These are phyloP conservation scores for Orchesellides sinensis DNA, from an alignment of 2,888 invertebrate species.

Conservation along the genomic window DNA sequence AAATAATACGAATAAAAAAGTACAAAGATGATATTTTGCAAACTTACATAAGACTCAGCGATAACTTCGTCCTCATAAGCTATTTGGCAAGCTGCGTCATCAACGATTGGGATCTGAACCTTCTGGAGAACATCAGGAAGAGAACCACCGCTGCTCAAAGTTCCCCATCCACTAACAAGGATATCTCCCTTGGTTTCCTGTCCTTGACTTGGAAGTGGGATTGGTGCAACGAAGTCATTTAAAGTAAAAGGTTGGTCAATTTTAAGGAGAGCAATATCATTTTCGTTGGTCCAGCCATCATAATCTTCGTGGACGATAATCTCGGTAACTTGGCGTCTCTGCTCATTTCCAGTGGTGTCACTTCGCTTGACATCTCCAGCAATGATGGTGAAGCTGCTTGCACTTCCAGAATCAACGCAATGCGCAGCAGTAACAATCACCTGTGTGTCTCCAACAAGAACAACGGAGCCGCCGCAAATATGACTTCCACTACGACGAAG, in stretches of 20 bases:
- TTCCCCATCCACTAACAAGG: slow-evolving; percentile 23
- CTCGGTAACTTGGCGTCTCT: slow-evolving; percentile 2
- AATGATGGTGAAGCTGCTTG: neutral
- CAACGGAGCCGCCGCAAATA: slow-evolving; percentile 40
- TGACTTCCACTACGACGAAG: slow-evolving; percentile 17
- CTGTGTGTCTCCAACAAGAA: neutral
- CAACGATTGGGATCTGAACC: slow-evolving; percentile 53
- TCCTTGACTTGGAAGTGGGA: slow-evolving; percentile 5
- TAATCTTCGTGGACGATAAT: slow-evolving; percentile 27
- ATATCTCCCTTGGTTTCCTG: neutral
- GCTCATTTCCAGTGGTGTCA: slow-evolving; percentile 23
- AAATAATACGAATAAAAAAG: too few species aligned
- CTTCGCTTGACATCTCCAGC: slow-evolving; percentile 19
- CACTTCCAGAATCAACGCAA: neutral
- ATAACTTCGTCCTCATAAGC: slow-evolving; percentile 57
- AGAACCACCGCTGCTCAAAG: neutral
- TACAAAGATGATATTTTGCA: too few species aligned
- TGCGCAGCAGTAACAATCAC: slow-evolving; percentile 17
- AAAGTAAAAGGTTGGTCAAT: slow-evolving; percentile 9
- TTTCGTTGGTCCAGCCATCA: neutral
- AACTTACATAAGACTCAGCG: slow-evolving; percentile 18
- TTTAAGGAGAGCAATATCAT: slow-evolving; percentile 34
- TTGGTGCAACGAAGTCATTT: slow-evolving; percentile 4
- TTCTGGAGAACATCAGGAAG: slow-evolving; percentile 10
- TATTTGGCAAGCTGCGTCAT: slow-evolving; percentile 57